Conservation (phyloP, 1,140 invertebrate species). For the Eupeodes corollae region DNA sequence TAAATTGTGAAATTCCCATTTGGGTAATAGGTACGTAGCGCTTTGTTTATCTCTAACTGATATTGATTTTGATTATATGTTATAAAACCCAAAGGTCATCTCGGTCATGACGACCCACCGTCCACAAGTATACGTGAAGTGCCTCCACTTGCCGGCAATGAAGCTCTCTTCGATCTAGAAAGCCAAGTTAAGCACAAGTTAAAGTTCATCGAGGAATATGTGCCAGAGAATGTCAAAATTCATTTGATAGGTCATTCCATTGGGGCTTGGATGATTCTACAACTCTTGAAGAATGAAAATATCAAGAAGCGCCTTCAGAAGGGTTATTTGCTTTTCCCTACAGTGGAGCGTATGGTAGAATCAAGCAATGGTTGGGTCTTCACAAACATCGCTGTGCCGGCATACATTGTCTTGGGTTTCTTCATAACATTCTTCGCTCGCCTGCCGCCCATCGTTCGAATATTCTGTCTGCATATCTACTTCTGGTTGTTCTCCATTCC, state of each 20-base stretch:
- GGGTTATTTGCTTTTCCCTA: slow-evolving; percentile 68
- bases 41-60: not conserved
- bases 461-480: slow-evolving; percentile 41
- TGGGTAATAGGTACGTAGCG: slow-evolving; percentile 45
- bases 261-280: slow-evolving; percentile 66
- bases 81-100: slow-evolving; percentile 44
- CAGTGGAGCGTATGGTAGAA: slow-evolving; percentile 63
- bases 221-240: slow-evolving; percentile 54
- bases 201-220: slow-evolving; percentile 58
- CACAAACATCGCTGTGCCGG: slow-evolving; percentile 34
- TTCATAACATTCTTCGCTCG: slow-evolving; percentile 34
- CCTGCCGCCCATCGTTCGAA: slow-evolving; percentile 45
- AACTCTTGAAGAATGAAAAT: slow-evolving; percentile 50
- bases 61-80: not conserved
- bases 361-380: slow-evolving; percentile 57
- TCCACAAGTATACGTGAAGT: slow-evolving; percentile 32
- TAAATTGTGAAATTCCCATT: slow-evolving; percentile 48
- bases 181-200: slow-evolving; percentile 74
- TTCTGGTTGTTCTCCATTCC: slow-evolving; percentile 41
- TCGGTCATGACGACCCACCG: slow-evolving; percentile 51
- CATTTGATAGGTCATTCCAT: slow-evolving; percentile 77
- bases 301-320: slow-evolving; percentile 41
- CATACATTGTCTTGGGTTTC: slow-evolving; percentile 28
- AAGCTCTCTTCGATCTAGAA: slow-evolving; percentile 50
- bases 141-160: slow-evolving; percentile 40